Percentiles rank a stretch among this genome's conserved stretches.
These are phyloP conservation scores for Drosophila arawakana DNA, from an alignment of 1,140 invertebrate genomes.

Conservation along the genomic window DNA sequence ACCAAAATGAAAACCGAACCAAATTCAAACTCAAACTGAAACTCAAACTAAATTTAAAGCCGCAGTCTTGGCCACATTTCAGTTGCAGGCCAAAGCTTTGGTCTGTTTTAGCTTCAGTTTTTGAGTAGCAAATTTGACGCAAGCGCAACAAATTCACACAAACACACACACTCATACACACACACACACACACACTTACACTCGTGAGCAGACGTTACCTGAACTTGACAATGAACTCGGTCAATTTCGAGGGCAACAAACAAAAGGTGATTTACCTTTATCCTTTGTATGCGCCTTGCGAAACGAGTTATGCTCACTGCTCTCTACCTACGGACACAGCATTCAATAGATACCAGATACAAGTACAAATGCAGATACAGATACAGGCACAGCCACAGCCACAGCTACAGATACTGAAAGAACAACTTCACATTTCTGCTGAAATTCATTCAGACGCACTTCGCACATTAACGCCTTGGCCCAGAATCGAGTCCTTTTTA, in stretches of 20 bases:
- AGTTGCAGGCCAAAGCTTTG: slow-evolving; percentile 46
- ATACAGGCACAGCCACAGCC: not conserved
- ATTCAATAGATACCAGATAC: slow-evolving; percentile 33
- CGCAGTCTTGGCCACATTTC: slow-evolving; percentile 62
- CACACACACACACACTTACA: slow-evolving; percentile 15
- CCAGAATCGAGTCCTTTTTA: slow-evolving; percentile 47
- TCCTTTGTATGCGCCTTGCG: slow-evolving; percentile 49
- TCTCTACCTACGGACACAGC: slow-evolving; percentile 17
- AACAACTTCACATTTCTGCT: slow-evolving; percentile 53
- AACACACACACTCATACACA: slow-evolving; percentile 25
- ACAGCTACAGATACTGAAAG: slow-evolving; percentile 30
- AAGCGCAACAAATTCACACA: slow-evolving; percentile 69
- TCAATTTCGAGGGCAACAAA: slow-evolving; percentile 54
- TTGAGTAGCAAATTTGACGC: slow-evolving; percentile 70
- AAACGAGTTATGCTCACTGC: slow-evolving; percentile 40
- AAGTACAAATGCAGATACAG: slow-evolving; percentile 19
- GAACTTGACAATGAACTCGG: slow-evolving; percentile 61
- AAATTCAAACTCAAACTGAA: slow-evolving; percentile 32
- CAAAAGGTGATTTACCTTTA: slow-evolving; percentile 62
- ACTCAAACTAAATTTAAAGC: slow-evolving; percentile 50
- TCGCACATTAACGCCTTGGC: slow-evolving; percentile 75
- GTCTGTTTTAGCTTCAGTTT: slow-evolving; percentile 4
- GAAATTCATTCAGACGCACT: slow-evolving; percentile 80
- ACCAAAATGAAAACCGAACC: slow-evolving; percentile 15
- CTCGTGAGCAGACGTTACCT: slow-evolving; percentile 38